Conservation (phyloP, 2,113 vertebrate genomes). For the Aspiorhynchus laticeps region DNA sequence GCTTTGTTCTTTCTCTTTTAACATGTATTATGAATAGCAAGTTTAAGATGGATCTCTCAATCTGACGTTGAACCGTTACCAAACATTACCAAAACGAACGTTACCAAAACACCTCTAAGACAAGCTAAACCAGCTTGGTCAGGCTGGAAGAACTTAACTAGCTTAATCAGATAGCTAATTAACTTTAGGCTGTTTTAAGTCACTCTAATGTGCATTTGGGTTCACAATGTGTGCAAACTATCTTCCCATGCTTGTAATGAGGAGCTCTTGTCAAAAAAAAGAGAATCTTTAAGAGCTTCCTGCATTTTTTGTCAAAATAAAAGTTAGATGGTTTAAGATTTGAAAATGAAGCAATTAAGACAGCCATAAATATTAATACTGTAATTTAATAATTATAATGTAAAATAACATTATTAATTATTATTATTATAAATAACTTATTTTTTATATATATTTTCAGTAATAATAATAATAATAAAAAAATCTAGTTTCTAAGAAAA, state of each 20-base stretch:
- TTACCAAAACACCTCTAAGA: not conserved
- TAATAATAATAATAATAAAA: too few species aligned
- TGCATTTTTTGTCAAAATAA: not conserved
- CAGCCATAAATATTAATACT: too few species aligned
- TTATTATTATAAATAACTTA: too few species aligned
- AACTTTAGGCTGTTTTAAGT: not conserved
- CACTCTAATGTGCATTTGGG: not conserved
- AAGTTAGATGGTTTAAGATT: too few species aligned
- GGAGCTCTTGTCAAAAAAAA: not conserved
- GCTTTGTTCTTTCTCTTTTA: not conserved
- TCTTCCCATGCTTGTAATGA: not conserved
- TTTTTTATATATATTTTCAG: too few species aligned
- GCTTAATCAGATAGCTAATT: too few species aligned
- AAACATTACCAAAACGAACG: not conserved
- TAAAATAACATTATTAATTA: too few species aligned
- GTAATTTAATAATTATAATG: too few species aligned
- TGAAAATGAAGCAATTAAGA: too few species aligned
- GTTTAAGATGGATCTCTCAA: not conserved
- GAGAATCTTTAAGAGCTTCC: not conserved
- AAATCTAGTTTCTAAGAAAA: too few species aligned
- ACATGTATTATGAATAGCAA: not conserved
- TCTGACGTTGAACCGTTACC: too few species aligned
- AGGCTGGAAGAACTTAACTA: not conserved
- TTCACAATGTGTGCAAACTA: not conserved
- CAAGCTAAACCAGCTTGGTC: not conserved